Conservation (phyloP, 2,797 vertebrate species). For the Buphagus erythrorhynchus region DNA sequence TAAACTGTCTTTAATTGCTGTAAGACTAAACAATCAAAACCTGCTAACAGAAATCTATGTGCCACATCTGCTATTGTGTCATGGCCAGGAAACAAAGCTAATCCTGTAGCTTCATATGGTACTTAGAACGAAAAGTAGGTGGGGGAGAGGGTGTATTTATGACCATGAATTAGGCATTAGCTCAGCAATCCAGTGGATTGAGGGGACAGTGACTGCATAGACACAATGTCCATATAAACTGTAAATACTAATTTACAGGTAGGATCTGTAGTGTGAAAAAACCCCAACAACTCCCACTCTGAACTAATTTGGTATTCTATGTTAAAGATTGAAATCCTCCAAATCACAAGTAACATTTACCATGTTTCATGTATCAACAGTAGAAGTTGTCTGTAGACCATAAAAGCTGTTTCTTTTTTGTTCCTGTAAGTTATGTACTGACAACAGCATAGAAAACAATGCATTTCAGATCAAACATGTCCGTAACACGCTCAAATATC, state of each 20-base stretch:
- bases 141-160: fast-evolving
- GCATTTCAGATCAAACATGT: not conserved
- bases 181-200: not conserved
- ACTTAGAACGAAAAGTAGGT: not conserved
- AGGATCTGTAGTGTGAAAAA: fast-evolving
- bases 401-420: not conserved
- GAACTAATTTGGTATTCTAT: not conserved
- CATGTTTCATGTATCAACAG: not conserved
- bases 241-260: not conserved
- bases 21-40: not conserved
- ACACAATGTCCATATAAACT: not conserved
- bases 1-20: not conserved
- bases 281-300: not conserved
- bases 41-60: not conserved
- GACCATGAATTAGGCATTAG: not conserved
- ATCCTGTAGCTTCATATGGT: not conserved
- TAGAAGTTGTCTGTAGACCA: not conserved
- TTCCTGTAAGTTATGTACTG: not conserved
- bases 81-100: not conserved
- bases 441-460: not conserved
- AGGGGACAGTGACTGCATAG: not conserved
- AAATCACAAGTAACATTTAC: not conserved
- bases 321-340: not conserved
- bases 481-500: not conserved
- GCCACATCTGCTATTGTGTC: not conserved